Evolutionary conservation across 2,113 vertebrate species (phyloP).

Genomic region (Cyprinus carpio): DNA sequence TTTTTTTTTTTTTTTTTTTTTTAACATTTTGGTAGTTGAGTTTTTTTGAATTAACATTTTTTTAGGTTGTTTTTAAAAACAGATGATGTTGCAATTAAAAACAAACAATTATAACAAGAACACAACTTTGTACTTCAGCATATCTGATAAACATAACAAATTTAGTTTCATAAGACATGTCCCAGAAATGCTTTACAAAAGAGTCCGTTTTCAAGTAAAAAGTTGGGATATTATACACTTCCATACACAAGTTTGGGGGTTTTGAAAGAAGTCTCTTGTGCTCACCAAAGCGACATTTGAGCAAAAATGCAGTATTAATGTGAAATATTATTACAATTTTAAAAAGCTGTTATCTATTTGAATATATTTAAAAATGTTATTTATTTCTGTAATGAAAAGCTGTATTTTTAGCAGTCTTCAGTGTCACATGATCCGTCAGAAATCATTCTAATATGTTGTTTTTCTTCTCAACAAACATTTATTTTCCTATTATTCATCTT

Average conservation of each 20-base stretch:
- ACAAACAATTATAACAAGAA: constrained; percentile 19
- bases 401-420: background rate
- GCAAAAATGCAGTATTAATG: background rate
- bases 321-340: background rate
- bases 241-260: background rate
- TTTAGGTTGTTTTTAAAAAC: background rate
- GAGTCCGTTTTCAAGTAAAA: background rate
- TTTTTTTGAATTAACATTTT: background rate
- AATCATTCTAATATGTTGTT: background rate
- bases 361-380: background rate
- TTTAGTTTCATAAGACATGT: background rate
- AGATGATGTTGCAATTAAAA: constrained; percentile 2
- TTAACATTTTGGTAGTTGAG: background rate
- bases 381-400: background rate
- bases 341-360: background rate
- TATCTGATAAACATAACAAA: constrained; percentile 22
- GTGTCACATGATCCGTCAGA: background rate
- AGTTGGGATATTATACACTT: background rate
- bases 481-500: background rate
- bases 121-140: constrained; percentile 14
- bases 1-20: background rate
- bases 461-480: background rate
- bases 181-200: background rate
- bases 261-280: background rate
- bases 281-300: background rate